Evolutionary conservation across 2,113 vertebrate species (phyloP), one percentile per base, ranked within the genome.

Genomic region (Barnardius zonarius): DNA sequence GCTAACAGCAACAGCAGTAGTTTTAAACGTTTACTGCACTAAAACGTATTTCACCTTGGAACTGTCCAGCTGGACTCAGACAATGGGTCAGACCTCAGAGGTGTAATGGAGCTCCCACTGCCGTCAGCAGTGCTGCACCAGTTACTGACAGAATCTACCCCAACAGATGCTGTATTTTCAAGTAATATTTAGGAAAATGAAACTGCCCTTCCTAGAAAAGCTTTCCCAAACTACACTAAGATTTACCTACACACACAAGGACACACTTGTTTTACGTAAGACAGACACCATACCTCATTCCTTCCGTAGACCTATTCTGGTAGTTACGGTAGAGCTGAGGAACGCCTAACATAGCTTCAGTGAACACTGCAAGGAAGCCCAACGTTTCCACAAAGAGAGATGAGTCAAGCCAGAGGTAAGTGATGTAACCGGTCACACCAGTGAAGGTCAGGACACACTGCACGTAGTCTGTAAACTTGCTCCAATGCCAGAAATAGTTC

Each of bases 241-340:
- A 49, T 55, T 37, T 11, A 8, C 17, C 25, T 30, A 14, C 16
- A 12, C 1, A 6, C 63, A 51, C 39, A 33, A 43, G 6, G 37
- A 7, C 51, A 30, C 33, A 7, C 44, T 5, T 20, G 46, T 37
- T 61, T 77, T 44, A 30, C 1, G 5, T 1, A 30, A 55, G 68
- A 66, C 41, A 87, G 86, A 48, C 31, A 44, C 19, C 78, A 27
- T 97, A 99, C 99, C 99, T 99, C 99, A 99, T 99, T 94, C 99
- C 99, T 90, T 99, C 99, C 1, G 99, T 99, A 10, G 99, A 99
- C 73, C 98, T 99, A 95, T 99, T 99, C 95, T 98, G 98, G 85
- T 99, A 98, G 97, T 99, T 99, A 70, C 99, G 98, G 97, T 99
- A 99, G 72, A 99, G 98, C 96, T 99, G 99, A 0, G 99, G 99